Evolutionary conservation across 2,113 vertebrate genomes (phyloP).

Genomic region (Chelonoidis abingdonii): DNA sequence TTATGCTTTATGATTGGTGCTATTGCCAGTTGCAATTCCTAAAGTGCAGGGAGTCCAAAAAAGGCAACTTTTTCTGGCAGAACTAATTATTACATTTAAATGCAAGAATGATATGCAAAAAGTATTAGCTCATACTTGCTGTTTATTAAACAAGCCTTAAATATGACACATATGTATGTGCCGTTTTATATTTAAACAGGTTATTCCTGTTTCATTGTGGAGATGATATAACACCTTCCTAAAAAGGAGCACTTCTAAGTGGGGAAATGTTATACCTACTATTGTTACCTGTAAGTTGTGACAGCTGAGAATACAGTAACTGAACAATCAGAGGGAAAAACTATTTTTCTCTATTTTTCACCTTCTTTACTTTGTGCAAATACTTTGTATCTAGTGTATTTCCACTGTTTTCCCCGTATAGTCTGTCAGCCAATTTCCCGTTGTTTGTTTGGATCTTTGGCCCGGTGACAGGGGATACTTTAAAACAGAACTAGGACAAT

Average conservation of each 20-base stretch:
- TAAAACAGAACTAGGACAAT: slow-evolving; percentile 4
- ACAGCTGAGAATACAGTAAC: neutral
- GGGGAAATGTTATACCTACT: neutral
- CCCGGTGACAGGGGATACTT: slow-evolving; percentile 3
- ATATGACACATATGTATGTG: neutral
- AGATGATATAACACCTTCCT: neutral
- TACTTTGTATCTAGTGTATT: neutral
- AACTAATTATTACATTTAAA: neutral
- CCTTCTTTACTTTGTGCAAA: neutral
- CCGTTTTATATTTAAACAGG: neutral
- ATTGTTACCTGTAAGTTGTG: neutral
- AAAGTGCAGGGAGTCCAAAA: neutral
- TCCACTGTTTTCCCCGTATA: neutral
- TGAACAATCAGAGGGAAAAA: neutral
- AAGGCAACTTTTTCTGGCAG: neutral
- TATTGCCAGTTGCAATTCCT: neutral
- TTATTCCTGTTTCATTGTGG: rapidly evolving
- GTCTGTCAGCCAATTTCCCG: neutral
- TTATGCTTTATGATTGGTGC: neutral
- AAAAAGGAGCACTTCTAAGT: neutral
- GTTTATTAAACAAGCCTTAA: neutral
- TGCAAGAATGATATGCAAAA: neutral
- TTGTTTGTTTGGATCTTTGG: neutral
- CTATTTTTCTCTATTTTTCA: neutral
- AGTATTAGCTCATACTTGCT: neutral